phyloP scores from a whole-genome alignment of 2,797 vertebrate genomes.

The Sebastes nivosus region DNA sequence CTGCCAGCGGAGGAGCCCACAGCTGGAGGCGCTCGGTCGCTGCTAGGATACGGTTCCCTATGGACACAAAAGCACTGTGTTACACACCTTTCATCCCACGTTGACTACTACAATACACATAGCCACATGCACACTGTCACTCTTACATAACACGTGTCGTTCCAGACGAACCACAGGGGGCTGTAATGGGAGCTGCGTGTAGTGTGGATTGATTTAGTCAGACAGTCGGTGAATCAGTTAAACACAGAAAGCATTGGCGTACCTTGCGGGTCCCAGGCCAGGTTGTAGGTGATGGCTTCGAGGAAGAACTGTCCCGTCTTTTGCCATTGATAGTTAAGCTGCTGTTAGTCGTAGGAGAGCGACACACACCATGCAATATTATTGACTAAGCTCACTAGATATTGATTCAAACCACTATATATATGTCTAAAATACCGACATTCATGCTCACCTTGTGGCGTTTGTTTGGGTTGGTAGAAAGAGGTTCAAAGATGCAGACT shows the following conservation, averaged over 20 bases:
- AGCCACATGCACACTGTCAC: conserved; percentile 30
- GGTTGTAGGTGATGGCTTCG: conserved; percentile 95
- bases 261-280: conserved; percentile 99
- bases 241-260: conserved; percentile 58
- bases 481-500: conserved; percentile 97
- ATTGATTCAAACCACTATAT: neutral
- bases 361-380: conserved; percentile 69
- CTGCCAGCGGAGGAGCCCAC: conserved; percentile 92
- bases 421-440: neutral
- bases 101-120: conserved; percentile 21
- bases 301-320: conserved; percentile 99
- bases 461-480: conserved; percentile 90
- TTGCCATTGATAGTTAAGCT: conserved; percentile 97
- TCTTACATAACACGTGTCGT: conserved; percentile 49
- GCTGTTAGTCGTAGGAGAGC: conserved; percentile 82
- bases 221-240: conserved; percentile 27
- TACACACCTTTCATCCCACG: conserved; percentile 55
- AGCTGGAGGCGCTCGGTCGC: conserved; percentile 93
- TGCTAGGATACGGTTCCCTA: conserved; percentile 94
- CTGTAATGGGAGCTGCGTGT: conserved; percentile 9
- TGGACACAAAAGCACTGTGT: conserved; percentile 43
- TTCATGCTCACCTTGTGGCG: conserved; percentile 75
- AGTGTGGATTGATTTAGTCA: conserved; percentile 27
- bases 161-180: conserved; percentile 26
- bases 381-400: conserved; percentile 38